Evolutionary conservation across 2,888 invertebrate species (phyloP), one percentile per base, ranked within the genome.

Genomic region (Drosophila borealis): DNA sequence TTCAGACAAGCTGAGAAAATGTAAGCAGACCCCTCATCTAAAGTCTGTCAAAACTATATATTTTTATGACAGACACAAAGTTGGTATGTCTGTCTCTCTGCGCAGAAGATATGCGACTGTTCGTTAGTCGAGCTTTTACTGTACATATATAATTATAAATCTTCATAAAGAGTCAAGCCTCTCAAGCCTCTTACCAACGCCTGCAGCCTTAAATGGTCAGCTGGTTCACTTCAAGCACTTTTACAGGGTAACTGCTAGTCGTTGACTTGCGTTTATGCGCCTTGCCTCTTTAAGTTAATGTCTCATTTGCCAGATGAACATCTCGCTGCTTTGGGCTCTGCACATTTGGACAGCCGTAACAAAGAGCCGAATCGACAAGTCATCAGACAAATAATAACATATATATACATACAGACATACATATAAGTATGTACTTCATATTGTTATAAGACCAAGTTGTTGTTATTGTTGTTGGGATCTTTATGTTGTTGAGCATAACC

Each of bases 281-380:
- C 10, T 36, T 48, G 64, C 41, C 17, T 49, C 50, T 60, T 74
- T 55, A 51, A 53, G 48, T 50, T 72, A 39, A 60, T 66, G 49
- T 54, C 62, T 75, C 80, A 81, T 78, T 88, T 85, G 70, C 50
- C 49, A 65, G 69, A 79, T 85, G 76, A 72, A 64, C 83, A 70
- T 66, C 62, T 19, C n/a, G 33, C 11, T 21, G 49, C 34, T 50
- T 36, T 29, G 29, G 36, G 39, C 21, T 41, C n/a, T 59, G 63
- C 54, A 60, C 63, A 62, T 70, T 70, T 37, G 29, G 8, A 65
- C 67, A 71, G 60, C 65, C 78, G 61, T 68, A 83, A 76, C 76
- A 68, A 61, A 57, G 41, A 44, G 29, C 39, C 51, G 64, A 67
- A 50, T 61, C 34, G 55, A 63, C 51, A 76, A 66, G 61, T 61